phyloP scores from a whole-genome alignment of 2,888 invertebrate species.

The Diarsia dahlii region DNA sequence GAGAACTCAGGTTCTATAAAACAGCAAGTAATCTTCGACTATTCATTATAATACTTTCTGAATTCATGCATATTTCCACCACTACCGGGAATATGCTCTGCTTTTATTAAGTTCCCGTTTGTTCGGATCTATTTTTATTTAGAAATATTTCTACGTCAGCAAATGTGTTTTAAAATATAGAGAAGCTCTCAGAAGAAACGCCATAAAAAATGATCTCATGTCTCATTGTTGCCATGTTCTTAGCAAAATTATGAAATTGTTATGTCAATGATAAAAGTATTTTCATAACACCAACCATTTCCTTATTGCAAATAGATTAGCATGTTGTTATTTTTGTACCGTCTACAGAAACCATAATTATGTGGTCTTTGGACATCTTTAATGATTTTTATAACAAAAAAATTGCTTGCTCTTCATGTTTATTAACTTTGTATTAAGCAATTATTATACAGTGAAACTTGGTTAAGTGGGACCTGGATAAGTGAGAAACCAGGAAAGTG shows the following conservation, averaged over 20 bases:
- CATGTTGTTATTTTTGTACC: neutral
- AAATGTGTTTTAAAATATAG: neutral
- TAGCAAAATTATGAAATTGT: neutral
- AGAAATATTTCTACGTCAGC: neutral
- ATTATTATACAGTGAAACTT: no score
- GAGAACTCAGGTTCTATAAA: conserved; percentile 34
- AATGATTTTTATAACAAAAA: neutral
- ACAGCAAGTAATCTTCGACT: conserved; percentile 67
- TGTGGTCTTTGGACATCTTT: neutral
- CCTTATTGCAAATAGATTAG: neutral
- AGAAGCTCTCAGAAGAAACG: neutral
- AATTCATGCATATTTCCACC: conserved; percentile 70
- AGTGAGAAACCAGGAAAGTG: no score
- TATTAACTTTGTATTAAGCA: no score
- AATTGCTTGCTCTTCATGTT: neutral
- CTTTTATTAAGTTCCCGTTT: conserved; percentile 50
- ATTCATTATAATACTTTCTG: conserved; percentile 71
- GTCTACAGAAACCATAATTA: neutral
- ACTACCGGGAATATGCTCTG: conserved; percentile 42
- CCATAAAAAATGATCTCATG: neutral
- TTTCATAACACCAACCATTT: neutral
- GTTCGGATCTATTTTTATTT: conserved; percentile 26
- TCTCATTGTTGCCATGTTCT: neutral
- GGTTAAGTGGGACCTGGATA: no score
- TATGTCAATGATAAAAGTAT: no score